phyloP scores from a whole-genome alignment of 2,888 invertebrate species.

The Cantharis lateralis region DNA sequence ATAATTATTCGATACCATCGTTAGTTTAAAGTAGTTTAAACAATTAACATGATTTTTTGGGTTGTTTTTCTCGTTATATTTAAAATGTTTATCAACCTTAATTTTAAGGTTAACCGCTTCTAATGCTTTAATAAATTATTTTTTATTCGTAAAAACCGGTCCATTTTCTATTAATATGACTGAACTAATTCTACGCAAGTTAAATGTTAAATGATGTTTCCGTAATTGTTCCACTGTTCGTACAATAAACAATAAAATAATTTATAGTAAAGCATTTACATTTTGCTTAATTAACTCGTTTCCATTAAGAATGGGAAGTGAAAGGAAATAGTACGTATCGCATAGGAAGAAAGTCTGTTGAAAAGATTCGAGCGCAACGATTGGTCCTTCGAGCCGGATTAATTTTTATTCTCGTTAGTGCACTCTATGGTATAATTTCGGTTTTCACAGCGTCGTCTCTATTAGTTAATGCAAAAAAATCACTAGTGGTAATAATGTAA shows the following conservation, averaged over 20 bases:
- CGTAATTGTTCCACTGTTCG: background rate
- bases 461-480: background rate
- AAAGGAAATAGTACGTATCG: background rate
- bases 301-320: background rate
- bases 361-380: background rate
- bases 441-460: background rate
- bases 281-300: background rate
- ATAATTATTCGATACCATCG: background rate
- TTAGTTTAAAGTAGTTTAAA: background rate
- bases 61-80: conserved; percentile 4
- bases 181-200: background rate
- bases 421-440: background rate
- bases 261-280: background rate
- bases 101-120: conserved; percentile 4
- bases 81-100: conserved; percentile 1
- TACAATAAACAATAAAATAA: background rate
- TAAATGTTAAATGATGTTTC: background rate
- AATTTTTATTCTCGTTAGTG: background rate
- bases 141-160: background rate
- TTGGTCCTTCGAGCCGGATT: background rate
- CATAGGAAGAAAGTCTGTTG: background rate
- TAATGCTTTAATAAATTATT: conserved; percentile 4
- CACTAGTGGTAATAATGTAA: background rate
- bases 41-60: conserved; percentile 5
- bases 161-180: background rate